Base-by-base conservation (phyloP, 2,888 invertebrate genomes). In the Orgyia antiqua region DNA sequence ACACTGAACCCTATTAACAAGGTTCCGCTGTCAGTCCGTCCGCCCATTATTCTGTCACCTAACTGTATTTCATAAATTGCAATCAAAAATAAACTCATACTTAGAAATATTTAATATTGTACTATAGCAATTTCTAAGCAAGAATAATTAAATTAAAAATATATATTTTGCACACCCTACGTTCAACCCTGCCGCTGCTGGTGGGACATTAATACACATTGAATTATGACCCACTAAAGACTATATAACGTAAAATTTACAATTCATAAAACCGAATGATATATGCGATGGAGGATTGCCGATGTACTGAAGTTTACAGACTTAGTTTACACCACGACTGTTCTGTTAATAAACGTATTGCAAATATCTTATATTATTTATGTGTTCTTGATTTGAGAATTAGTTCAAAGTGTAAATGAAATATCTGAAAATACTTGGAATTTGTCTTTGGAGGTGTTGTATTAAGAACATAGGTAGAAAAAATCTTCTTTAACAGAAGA, bases 211-310 rank as follows among this genome's bases (percentile, higher is more conserved):
- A 80, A 79, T 80, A 72, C 67, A 65, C 56, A 55, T 65, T 80
- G 78, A 83, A 75, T 75, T 77, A 80, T 74, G 65, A 67, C 78
- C 63, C 73, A 77, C 78, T 82, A 82, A 83, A 82, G 76, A 83
- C 79, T 76, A 68, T 79, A 82, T 80, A 80, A 78, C 74, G 77
- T 71, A 58, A 76, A 83, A 83, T 83, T 83, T 83, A 84, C 82
- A 83, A 84, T 83, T 83, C 84, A 84, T 84, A 83, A 82, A 83
- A 79, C 71, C 56, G 65, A 71, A 75, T 83, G 82, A 80, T 82
- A 77, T 78, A 84, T 55, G 66, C 59, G 42, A 51, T 56, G 58
- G 67, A 62, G 59, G 63, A 72, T 68, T 59, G 65, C 52, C 35
- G 50, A 47, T 46, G 44, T 46, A 36, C 43, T 45, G 53, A 56